Base-by-base conservation (phyloP, 2,797 vertebrate genomes). In the Denticeps clupeoides region DNA sequence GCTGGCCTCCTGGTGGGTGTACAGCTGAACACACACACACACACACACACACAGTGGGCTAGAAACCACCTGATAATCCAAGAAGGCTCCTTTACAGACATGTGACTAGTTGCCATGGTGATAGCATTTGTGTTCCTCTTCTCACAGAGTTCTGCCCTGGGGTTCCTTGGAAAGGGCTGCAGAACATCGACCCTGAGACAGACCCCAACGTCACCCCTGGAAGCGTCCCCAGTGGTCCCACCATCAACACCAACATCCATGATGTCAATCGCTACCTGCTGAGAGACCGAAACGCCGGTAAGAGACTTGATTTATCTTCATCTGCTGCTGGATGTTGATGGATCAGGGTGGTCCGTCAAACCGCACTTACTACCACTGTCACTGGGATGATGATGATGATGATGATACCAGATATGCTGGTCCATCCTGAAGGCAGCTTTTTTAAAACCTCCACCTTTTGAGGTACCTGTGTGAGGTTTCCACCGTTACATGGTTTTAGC, bases 91-190 rank as follows among this genome's bases (percentile, higher is more conserved):
- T 25, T 25, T 25, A 24, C 24, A 25, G 24, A 25, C 10, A 7
- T 9, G 15, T 19, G 15, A 37, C 15, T 18, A 16, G 24, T 24
- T 25, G 24, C 25, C 25, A 25, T 25, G 25, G 37, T 37, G 15
- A 37, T 11, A 33, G 19, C 3, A 7, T 10, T 37, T 37, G 16
- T n/a, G 27, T 11, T 32, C 16, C 11, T 10, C 11, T 21, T 9
- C 22, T 12, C 10, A 7, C 13, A 98, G 94, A 98, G 73, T 98
- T 98, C 73, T 94, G 95, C 63, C 94, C 94, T 19, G 94, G 94
- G 58, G 94, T 96, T 47, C 94, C 94, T 18, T 98, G 94, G 94
- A 97, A 97, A 80, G 94, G 94, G 74, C 87, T 97, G 67, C 94
- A 97, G 79, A 98, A 94, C 60, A 97, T 98, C 13, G 94, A 98